phyloP scores from a whole-genome alignment of 2,888 invertebrate species.

The Drosophila kanekoi region DNA sequence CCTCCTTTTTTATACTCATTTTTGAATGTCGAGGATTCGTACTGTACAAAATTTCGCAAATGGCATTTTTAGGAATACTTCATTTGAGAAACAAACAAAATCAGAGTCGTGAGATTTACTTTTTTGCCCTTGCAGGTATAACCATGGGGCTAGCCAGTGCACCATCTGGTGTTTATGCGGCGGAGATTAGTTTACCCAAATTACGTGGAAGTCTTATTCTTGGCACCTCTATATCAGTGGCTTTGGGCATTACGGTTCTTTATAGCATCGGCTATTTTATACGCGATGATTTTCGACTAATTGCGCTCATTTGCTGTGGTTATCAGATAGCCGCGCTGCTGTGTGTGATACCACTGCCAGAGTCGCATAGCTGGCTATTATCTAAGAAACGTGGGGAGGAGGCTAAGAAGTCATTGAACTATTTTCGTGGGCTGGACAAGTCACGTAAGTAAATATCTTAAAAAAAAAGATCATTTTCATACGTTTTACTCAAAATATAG shows the following conservation, averaged over 20 bases:
- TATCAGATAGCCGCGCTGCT: conserved; percentile 83
- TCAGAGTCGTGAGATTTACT: neutral
- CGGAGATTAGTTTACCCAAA: conserved; percentile 86
- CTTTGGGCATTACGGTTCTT: conserved; percentile 88
- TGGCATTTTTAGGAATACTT: neutral
- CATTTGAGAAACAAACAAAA: too few relatives aligned
- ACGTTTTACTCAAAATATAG: conserved; percentile 40
- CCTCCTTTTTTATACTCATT: neutral
- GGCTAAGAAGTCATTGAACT: conserved; percentile 87
- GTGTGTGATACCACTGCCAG: conserved; percentile 87
- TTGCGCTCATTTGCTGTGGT: conserved; percentile 80
- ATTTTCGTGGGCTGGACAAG: conserved; percentile 87
- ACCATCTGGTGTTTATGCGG: conserved; percentile 84
- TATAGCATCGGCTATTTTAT: conserved; percentile 87
- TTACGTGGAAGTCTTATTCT: conserved; percentile 89
- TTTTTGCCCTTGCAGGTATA: conserved; percentile 65
- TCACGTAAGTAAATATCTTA: conserved; percentile 59
- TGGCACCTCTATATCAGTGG: conserved; percentile 88
- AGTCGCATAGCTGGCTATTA: conserved; percentile 90
- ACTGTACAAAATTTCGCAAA: neutral
- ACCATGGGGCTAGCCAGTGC: conserved; percentile 83
- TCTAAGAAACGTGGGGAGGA: conserved; percentile 87
- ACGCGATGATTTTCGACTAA: conserved; percentile 83
- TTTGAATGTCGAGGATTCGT: neutral
- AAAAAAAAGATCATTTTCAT: neutral